Base-by-base conservation (phyloP, 2,113 vertebrate genomes). In the Etia nguti region DNA sequence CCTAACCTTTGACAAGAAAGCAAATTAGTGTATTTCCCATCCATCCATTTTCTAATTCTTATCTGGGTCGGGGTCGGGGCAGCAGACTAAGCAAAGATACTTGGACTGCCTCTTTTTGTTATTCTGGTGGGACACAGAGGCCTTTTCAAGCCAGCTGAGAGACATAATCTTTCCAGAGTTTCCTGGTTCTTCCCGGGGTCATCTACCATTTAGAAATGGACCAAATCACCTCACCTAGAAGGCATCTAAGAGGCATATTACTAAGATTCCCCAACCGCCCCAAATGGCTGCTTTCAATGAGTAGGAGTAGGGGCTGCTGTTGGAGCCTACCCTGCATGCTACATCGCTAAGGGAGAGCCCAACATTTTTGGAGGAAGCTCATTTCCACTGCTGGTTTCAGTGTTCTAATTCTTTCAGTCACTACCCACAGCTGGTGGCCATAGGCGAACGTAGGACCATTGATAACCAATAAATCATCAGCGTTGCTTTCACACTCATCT, bases 301-400 rank as follows among this genome's bases (percentile, higher is more conserved):
- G 43, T 46, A 75, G 15, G 68, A 48, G 68, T 75, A 48, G 41
- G 4, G 4, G 3, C 43, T 75, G 9, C 24, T 43, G 68, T 50
- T 24, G 18, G 70, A 20, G 6, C 22, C 3, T 9, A 12, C 10
- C 68, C 68, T 1, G 24, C 15, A 46, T 0, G 0, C 9, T 62
- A 36, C 18, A 75, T 16, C 5, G 6, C 24, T 7, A 50, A 8
- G 22, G 3, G 41, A 16, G 2, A 50, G 1, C 10, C 43, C 22
- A 75, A 24, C 41, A 29, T 29, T 26, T 50, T 75, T 20, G 24
- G 2, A 75, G 70, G 43, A 50, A 75, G 24, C 43, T 31, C 16
- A 31, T 50, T 77, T 31, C 41, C 24, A 29, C 43, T 20, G 24
- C 24, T 29, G 10, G 15, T 75, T 29, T 31, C 24, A 18, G 24